A percentile compares a stretch with the other conserved stretches of the same genome.
phyloP scores from a whole-genome alignment of 2,113 vertebrate genomes.

The Heterotis niloticus region DNA sequence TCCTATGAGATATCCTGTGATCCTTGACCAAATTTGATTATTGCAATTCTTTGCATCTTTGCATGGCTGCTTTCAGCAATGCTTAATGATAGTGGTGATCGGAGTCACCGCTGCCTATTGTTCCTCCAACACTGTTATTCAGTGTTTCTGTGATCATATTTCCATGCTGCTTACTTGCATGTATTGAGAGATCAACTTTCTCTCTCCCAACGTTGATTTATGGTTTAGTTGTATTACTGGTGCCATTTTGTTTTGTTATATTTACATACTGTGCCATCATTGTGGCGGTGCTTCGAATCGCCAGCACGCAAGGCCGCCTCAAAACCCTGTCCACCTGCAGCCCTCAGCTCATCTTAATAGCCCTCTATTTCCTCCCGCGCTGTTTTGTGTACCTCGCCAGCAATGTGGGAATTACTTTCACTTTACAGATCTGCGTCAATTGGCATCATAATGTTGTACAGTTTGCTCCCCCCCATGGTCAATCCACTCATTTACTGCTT shows the following conservation, averaged over 20 bases:
- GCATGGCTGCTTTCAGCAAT: constrained; percentile 32
- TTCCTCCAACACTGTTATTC: constrained; percentile 39
- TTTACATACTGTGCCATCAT: constrained; percentile 37
- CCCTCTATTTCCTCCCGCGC: constrained; percentile 59
- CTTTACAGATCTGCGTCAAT: constrained; percentile 48
- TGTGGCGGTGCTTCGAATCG: constrained; percentile 36
- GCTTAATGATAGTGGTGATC: constrained; percentile 30
- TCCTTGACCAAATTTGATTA: constrained; percentile 45
- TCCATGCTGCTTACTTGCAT: constrained; percentile 28
- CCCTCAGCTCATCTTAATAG: constrained; percentile 58
- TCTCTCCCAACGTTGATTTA: neutral
- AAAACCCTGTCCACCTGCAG: constrained; percentile 56
- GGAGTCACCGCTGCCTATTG: too few relatives aligned
- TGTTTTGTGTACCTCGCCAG: constrained; percentile 55
- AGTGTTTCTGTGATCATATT: constrained; percentile 40
- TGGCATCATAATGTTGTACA: constrained; percentile 56
- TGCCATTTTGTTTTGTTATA: constrained; percentile 36
- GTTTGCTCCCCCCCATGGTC: constrained; percentile 54
- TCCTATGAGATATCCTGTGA: constrained; percentile 45
- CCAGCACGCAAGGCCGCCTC: constrained; percentile 31
- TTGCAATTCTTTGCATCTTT: constrained; percentile 37
- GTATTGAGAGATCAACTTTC: constrained; percentile 14
- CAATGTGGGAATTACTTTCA: constrained; percentile 33
- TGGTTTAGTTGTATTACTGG: constrained; percentile 30
- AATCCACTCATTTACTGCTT: too few relatives aligned